Evolutionary conservation across 37 sponge, comb jelly and placozoan species (phyloP).

Genomic region (Beroe forskalii): DNA sequence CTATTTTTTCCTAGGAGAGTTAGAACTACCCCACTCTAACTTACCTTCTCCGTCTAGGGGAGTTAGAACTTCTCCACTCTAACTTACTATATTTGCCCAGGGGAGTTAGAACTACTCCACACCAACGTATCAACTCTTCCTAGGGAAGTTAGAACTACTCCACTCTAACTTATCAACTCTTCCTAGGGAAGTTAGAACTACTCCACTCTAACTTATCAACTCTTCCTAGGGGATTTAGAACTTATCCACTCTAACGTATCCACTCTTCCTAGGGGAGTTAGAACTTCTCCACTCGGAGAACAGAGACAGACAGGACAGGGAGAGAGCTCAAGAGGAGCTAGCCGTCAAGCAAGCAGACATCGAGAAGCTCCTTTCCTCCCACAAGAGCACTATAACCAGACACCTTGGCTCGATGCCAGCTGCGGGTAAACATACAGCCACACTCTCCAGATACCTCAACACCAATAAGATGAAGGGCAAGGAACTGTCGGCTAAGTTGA

Average conservation of each 20-base stretch:
- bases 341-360: not conserved
- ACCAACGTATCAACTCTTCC: no score
- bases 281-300: constrained; percentile 10
- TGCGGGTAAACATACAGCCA: not conserved
- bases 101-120: no score
- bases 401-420: constrained; percentile 34
- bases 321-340: constrained; percentile 39
- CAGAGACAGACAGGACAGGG: constrained; percentile 7
- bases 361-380: constrained; percentile 4
- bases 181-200: no score
- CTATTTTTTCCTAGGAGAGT: no score
- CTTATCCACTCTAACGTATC: no score
- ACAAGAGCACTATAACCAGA: not conserved
- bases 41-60: constrained; percentile 5
- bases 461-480: not conserved
- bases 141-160: no score
- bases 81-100: no score
- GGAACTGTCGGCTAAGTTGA: not conserved
- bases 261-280: constrained; percentile 18
- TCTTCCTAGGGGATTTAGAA: no score
- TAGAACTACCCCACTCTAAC: no score
- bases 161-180: no score
- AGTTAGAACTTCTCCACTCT: constrained; percentile 15
- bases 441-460: not conserved
- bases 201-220: no score